phyloP scores from a whole-genome alignment of 2,888 invertebrate genomes.

The Tiphia femorata region DNA sequence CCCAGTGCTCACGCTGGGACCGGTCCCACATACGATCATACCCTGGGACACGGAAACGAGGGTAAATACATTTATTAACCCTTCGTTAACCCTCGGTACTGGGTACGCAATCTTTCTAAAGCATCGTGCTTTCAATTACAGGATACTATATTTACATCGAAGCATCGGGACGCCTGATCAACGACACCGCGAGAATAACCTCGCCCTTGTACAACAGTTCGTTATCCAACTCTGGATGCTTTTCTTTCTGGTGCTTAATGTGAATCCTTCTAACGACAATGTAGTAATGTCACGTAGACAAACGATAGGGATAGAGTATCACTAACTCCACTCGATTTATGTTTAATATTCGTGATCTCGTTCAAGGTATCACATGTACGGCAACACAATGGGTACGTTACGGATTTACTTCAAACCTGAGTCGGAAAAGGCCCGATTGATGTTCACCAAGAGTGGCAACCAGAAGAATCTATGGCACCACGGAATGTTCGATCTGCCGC shows the following conservation, averaged over 20 bases:
- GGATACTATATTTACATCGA: constrained; percentile 90
- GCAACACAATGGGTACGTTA: constrained; percentile 73
- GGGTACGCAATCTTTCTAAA: background rate
- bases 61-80: constrained; percentile 59
- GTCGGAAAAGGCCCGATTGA: constrained; percentile 67
- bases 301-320: background rate
- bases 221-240: constrained; percentile 67
- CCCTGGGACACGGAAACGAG: constrained; percentile 72
- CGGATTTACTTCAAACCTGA: constrained; percentile 72
- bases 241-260: constrained; percentile 69
- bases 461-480: constrained; percentile 80
- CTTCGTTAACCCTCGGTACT: background rate
- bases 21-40: constrained; percentile 84
- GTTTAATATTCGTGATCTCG: background rate
- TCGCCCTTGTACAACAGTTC: constrained; percentile 77
- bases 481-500: constrained; percentile 69
- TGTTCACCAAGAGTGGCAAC: constrained; percentile 77
- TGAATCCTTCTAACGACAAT: background rate
- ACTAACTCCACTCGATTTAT: too few species aligned
- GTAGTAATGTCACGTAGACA: too few species aligned
- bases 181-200: constrained; percentile 79
- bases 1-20: constrained; percentile 77
- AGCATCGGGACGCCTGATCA: constrained; percentile 74
- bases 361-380: constrained; percentile 84
- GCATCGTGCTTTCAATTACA: constrained; percentile 56